Conservation (phyloP, 2,888 invertebrate genomes). For the Leptinotarsa juncta region DNA sequence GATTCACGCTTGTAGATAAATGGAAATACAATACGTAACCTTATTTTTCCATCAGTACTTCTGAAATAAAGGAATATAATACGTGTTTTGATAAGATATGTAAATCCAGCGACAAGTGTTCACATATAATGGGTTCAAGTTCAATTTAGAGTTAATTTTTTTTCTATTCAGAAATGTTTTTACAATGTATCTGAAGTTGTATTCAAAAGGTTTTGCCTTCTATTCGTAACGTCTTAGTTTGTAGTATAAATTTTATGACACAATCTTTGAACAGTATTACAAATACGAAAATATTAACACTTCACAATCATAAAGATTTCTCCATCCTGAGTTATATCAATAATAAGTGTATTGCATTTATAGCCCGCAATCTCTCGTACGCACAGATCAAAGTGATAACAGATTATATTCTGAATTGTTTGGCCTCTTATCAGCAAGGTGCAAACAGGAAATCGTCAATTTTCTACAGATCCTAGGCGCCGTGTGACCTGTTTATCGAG, state of each 20-base stretch:
- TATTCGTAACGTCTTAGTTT: too few species aligned
- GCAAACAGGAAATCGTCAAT: constrained; percentile 8
- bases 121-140: too few species aligned
- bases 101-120: too few species aligned
- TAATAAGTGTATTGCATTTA: not conserved
- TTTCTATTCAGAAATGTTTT: too few species aligned
- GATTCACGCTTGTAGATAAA: too few species aligned
- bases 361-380: not conserved
- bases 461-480: constrained; percentile 5
- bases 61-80: too few species aligned
- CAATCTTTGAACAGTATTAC: not conserved
- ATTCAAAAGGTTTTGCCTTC: too few species aligned
- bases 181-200: too few species aligned
- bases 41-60: too few species aligned
- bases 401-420: constrained; percentile 12
- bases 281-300: not conserved
- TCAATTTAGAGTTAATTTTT: too few species aligned
- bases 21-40: too few species aligned
- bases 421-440: constrained; percentile 3
- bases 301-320: not conserved
- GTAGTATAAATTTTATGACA: not conserved
- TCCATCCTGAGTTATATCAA: not conserved
- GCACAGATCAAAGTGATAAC: constrained; percentile 20
- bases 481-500: not conserved
- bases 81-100: too few species aligned